Percentiles rank a stretch among this genome's conserved stretches.
Conservation (phyloP, 2,888 invertebrate genomes). For the Plebejus melissa region DNA sequence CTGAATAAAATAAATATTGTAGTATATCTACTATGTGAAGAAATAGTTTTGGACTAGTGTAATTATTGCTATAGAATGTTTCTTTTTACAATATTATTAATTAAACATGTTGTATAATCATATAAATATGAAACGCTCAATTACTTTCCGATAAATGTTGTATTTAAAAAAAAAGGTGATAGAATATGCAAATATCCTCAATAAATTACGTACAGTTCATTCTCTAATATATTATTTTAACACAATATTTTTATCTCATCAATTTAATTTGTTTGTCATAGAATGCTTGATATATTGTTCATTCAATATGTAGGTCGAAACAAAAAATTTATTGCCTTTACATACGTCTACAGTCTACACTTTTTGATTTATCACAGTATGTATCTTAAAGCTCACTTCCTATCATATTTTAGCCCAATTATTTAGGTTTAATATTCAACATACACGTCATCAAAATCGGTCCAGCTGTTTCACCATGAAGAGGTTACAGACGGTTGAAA, state of each 20-base stretch:
- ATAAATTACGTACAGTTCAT: neutral
- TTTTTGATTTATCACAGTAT: neutral
- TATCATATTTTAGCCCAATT: too few relatives aligned
- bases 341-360: neutral
- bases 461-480: too few relatives aligned
- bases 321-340: neutral
- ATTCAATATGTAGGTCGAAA: neutral
- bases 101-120: too few relatives aligned
- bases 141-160: neutral
- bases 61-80: too few relatives aligned
- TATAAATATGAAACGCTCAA: neutral
- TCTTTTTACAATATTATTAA: too few relatives aligned
- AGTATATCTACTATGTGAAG: too few relatives aligned
- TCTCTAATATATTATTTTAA: neutral
- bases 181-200: neutral
- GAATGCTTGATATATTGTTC: neutral
- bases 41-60: too few relatives aligned
- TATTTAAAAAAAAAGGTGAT: too few relatives aligned
- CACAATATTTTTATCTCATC: neutral
- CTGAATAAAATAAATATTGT: too few relatives aligned
- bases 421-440: too few relatives aligned
- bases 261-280: neutral
- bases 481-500: too few relatives aligned
- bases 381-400: neutral
- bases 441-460: too few relatives aligned